Evolutionary conservation across 2,113 vertebrate genomes (phyloP).

Genomic region (Fregata magnificens): DNA sequence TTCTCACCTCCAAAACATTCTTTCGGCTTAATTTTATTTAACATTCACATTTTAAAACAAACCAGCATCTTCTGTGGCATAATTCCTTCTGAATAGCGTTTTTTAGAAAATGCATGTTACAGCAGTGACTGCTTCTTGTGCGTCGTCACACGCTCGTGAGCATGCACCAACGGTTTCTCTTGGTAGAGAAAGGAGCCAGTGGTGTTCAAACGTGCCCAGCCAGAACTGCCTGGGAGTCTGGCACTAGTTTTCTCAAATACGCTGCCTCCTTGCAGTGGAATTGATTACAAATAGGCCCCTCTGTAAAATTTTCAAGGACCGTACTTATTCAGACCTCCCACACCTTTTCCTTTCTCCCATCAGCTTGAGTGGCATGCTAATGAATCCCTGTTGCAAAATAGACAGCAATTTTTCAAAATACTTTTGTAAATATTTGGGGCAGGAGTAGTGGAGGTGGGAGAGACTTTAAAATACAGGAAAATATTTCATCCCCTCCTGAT

Average conservation of each 20-base stretch:
- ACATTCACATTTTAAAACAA: not conserved
- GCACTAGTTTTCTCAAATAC: not conserved
- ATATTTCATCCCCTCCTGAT: not conserved
- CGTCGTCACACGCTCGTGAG: fast-evolving
- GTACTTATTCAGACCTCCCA: not conserved
- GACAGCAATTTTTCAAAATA: not conserved
- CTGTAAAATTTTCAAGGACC: not conserved
- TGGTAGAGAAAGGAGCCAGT: not conserved
- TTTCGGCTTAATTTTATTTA: not conserved
- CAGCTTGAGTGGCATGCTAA: not conserved
- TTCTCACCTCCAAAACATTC: not conserved
- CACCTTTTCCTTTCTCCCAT: not conserved
- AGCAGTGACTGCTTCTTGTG: not conserved
- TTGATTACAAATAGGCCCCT: not conserved
- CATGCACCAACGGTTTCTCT: not conserved
- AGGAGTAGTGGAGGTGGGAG: not conserved
- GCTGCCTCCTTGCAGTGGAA: not conserved
- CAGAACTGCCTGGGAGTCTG: not conserved
- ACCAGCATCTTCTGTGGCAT: not conserved
- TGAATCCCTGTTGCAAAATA: not conserved
- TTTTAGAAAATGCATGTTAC: not conserved
- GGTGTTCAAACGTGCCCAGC: not conserved
- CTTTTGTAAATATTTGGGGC: not conserved
- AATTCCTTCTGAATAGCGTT: not conserved
- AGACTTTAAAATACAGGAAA: not conserved